Base-by-base conservation (phyloP, 2,888 invertebrate species). In the Pedicia rivosa region DNA sequence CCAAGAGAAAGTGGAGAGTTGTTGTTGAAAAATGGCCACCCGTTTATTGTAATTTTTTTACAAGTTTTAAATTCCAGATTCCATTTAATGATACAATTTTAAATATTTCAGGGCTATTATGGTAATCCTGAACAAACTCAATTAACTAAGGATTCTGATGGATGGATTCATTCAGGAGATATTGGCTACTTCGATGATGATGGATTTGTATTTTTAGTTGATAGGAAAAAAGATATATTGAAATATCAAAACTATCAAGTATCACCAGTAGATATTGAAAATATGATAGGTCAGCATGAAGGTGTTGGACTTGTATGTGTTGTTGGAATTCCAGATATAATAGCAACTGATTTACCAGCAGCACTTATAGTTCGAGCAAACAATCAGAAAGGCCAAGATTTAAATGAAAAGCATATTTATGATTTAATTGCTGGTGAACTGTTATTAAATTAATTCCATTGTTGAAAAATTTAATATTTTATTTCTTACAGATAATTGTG, bases 171-270 rank as follows among this genome's bases (percentile, higher is more conserved):
- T 22, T 54, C 59, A 14, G 60, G 59, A 3, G 61, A 60, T 44
- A 43, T 58, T 46, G 60, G 61, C 13, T 55, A 54, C 41, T 54
- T 61, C 35, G 61, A 60, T 39, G 46, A 53, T 26, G 55, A 56
- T 36, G 56, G 56, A 35, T 52, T 47, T 19, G 33, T 58, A 13
- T 51, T 50, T 34, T 46, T 57, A 7, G 47, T 47, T 31, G 53
- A 49, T 2, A 48, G 57, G 3, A 52, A 51, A 19, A 53, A 50
- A 25, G 57, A 58, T 15, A 50, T 57, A 40, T 49, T 58, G 6
- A 56, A 54, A 40, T 51, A 48, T 35, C 48, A 48, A 31, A 47
- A 47, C 41, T 52, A 50, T 32, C 51, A 52, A 36, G 51, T 55
- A 5, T 53, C 50, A 37, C 57, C 58, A 3, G 44, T 44, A 13